These are phyloP conservation scores for Fratercula arctica DNA, from an alignment of 2,797 vertebrate genomes.

Conservation along the genomic window DNA sequence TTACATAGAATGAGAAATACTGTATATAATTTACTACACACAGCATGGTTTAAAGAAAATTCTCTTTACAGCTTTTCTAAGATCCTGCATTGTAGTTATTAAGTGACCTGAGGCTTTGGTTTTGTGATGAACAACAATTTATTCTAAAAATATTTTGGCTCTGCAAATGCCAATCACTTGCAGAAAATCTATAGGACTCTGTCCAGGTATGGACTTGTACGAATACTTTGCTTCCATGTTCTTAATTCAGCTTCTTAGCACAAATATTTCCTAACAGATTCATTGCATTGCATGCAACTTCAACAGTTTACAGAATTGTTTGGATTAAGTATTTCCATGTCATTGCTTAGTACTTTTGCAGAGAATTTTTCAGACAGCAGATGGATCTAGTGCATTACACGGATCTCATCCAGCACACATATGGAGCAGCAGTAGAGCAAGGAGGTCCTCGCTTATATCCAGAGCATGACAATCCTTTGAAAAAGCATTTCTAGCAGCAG, in stretches of 20 bases:
- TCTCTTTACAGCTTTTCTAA: conserved; percentile 12
- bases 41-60: background rate
- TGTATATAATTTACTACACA: conserved; percentile 27
- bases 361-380: conserved; percentile 10
- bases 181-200: background rate
- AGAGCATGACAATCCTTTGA: background rate
- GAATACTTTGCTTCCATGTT: background rate
- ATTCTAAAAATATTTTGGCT: background rate
- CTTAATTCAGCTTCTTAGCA: background rate
- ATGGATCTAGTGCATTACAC: conserved; percentile 1
- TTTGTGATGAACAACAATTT: conserved; percentile 18
- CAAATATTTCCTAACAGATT: background rate
- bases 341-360: background rate
- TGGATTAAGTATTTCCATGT: background rate
- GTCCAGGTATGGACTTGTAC: background rate
- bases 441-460: background rate
- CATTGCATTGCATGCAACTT: background rate
- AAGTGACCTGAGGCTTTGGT: background rate
- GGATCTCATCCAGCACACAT: background rate
- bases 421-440: background rate
- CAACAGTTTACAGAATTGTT: background rate
- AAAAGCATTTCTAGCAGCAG: background rate
- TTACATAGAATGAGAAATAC: conserved; percentile 52
- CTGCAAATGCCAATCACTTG: background rate
- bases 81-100: background rate